A percentile compares a stretch with the other conserved stretches of the same genome.
phyloP scores from a whole-genome alignment of 1,140 invertebrate species.

The Delia radicum region DNA sequence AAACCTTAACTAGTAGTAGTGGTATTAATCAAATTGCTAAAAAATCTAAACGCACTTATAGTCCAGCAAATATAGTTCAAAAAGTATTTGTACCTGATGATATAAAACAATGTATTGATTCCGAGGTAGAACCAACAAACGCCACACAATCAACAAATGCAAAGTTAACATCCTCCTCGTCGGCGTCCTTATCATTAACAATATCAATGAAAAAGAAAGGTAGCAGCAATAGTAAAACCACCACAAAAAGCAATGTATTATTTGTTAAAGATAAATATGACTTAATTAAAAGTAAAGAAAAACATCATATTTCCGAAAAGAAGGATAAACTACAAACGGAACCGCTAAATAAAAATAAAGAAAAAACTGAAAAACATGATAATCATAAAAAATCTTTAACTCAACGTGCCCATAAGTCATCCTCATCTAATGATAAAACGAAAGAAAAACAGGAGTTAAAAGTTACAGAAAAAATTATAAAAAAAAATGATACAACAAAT shows the following conservation, averaged over 20 bases:
- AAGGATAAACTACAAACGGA: background rate
- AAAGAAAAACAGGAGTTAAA: background rate
- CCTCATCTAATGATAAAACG: background rate
- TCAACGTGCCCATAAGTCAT: background rate
- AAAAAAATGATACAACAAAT: no score
- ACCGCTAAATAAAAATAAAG: background rate
- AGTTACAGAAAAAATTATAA: no score
- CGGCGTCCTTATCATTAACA: no score
- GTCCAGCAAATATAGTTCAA: background rate
- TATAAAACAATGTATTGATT: no score
- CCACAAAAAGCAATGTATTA: background rate
- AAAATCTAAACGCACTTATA: background rate
- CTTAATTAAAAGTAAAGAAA: background rate
- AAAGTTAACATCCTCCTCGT: no score
- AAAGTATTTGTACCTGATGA: no score
- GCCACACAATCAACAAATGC: no score
- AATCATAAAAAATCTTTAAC: background rate
- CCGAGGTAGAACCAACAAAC: no score
- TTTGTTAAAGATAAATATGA: background rate
- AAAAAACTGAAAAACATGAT: background rate
- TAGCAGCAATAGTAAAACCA: background rate
- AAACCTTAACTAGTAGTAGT: background rate
- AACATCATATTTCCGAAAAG: background rate
- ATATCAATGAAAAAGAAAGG: no score
- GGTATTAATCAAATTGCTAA: background rate